Conservation (phyloP, 2,888 invertebrate genomes). For the Pammene fasciana region DNA sequence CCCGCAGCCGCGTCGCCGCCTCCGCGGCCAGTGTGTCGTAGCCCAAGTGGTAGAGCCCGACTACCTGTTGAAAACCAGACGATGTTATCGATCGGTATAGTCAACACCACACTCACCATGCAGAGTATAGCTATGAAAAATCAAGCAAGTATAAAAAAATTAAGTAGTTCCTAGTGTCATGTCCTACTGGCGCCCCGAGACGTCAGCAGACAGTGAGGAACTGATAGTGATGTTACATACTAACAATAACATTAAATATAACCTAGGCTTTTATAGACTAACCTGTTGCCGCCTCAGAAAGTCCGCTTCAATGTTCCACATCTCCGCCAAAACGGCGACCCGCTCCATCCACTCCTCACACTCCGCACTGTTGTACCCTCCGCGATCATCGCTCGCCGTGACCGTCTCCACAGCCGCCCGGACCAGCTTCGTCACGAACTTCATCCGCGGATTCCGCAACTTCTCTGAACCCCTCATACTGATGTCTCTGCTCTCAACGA, state of each 20-base stretch:
- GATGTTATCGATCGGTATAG: neutral
- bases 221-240: too few relatives aligned
- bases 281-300: slow-evolving; percentile 91
- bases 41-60: slow-evolving; percentile 85
- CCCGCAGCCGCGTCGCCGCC: slow-evolving; percentile 86
- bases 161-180: neutral
- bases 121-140: too few relatives aligned
- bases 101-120: too few relatives aligned
- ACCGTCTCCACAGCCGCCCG: slow-evolving; percentile 89
- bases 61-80: slow-evolving; percentile 66
- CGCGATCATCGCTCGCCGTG: slow-evolving; percentile 79
- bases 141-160: too few relatives aligned
- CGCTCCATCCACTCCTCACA: slow-evolving; percentile 87
- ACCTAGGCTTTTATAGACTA: slow-evolving; percentile 54
- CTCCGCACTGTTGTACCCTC: slow-evolving; percentile 73
- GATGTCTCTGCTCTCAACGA: slow-evolving; percentile 78
- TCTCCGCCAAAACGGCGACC: slow-evolving; percentile 86
- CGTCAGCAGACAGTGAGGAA: too few relatives aligned
- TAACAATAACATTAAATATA: too few relatives aligned
- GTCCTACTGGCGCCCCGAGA: too few relatives aligned
- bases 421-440: slow-evolving; percentile 89
- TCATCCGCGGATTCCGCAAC: slow-evolving; percentile 86
- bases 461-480: slow-evolving; percentile 87
- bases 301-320: slow-evolving; percentile 91
- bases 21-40: slow-evolving; percentile 85